Evolutionary conservation across 23 tunicate genomes (phyloP).

Genomic region (Oikopleura dioica): DNA sequence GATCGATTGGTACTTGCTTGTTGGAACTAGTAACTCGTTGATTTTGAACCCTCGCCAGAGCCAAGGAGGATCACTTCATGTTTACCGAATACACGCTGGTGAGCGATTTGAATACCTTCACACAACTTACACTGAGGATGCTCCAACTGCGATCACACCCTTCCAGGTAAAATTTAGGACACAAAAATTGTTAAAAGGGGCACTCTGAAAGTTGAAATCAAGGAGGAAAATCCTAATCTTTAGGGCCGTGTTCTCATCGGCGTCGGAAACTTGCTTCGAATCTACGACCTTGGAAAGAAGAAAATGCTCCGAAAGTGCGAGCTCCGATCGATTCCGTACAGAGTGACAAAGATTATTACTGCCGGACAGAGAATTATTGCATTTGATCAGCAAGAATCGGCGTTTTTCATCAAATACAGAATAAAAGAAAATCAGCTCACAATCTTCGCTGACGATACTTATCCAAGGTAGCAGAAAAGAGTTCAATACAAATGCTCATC

Average conservation of each 20-base stretch:
- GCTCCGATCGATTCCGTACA: slow-evolving; percentile 66
- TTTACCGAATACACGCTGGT: slow-evolving; percentile 34
- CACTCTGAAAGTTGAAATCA: neutral
- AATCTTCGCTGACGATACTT: slow-evolving; percentile 92
- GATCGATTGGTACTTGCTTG: slow-evolving; percentile 26
- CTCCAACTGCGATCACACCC: neutral
- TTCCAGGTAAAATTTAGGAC: neutral
- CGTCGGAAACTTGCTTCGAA: slow-evolving; percentile 51
- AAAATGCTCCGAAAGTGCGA: slow-evolving; percentile 81
- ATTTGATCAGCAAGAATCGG: slow-evolving; percentile 79
- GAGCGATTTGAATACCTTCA: slow-evolving; percentile 36
- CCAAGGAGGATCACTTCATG: slow-evolving; percentile 61
- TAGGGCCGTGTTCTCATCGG: slow-evolving; percentile 61
- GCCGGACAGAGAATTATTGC: slow-evolving; percentile 74
- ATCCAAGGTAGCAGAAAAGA: slow-evolving; percentile 23
- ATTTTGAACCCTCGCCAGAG: slow-evolving; percentile 59
- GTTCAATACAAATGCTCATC: neutral
- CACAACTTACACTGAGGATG: slow-evolving; percentile 16
- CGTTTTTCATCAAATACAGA: slow-evolving; percentile 71
- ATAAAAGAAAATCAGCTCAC: slow-evolving; percentile 69
- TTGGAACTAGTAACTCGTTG: slow-evolving; percentile 49
- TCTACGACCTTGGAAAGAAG: slow-evolving; percentile 88
- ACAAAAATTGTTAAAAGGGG: neutral
- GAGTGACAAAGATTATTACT: slow-evolving; percentile 43
- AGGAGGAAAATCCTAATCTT: neutral